phyloP scores from a whole-genome alignment of 2,797 vertebrate genomes.

The Rhabdomys pumilio region DNA sequence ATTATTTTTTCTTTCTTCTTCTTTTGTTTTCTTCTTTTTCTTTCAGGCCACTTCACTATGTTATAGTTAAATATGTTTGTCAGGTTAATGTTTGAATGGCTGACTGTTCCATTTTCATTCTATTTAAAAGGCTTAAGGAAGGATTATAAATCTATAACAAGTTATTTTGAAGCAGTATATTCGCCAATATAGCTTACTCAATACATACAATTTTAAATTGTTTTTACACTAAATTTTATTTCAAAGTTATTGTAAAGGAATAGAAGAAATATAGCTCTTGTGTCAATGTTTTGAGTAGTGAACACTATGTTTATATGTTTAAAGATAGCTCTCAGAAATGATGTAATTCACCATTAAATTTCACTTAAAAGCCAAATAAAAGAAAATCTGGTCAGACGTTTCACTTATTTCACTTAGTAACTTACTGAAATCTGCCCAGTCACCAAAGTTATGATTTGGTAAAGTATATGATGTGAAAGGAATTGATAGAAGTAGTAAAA shows the following conservation, averaged over 20 bases:
- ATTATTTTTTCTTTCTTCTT: background rate
- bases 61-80: slow-evolving; percentile 63
- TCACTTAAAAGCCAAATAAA: background rate
- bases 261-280: slow-evolving; percentile 11
- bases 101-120: slow-evolving; percentile 65
- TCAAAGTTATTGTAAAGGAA: background rate
- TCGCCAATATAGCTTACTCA: slow-evolving; percentile 65
- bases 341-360: slow-evolving; percentile 34
- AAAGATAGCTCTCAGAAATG: slow-evolving; percentile 41
- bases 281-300: background rate
- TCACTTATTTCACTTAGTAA: slow-evolving; percentile 32
- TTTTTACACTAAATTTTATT: slow-evolving; percentile 66
- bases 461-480: background rate
- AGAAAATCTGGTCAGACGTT: slow-evolving; percentile 39
- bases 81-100: slow-evolving; percentile 32
- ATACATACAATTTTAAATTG: slow-evolving; percentile 59
- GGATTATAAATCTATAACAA: slow-evolving; percentile 68
- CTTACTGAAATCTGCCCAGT: background rate
- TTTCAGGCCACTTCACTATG: background rate
- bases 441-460: slow-evolving; percentile 49
- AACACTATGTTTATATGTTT: slow-evolving; percentile 17
- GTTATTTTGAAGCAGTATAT: slow-evolving; percentile 47
- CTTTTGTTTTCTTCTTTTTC: slow-evolving; percentile 51
- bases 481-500: slow-evolving; percentile 40
- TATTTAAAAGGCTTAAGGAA: slow-evolving; percentile 64